phyloP scores from a whole-genome alignment of 35 echinoderm and acorn worm species.

The Nesometra sesokonis region DNA sequence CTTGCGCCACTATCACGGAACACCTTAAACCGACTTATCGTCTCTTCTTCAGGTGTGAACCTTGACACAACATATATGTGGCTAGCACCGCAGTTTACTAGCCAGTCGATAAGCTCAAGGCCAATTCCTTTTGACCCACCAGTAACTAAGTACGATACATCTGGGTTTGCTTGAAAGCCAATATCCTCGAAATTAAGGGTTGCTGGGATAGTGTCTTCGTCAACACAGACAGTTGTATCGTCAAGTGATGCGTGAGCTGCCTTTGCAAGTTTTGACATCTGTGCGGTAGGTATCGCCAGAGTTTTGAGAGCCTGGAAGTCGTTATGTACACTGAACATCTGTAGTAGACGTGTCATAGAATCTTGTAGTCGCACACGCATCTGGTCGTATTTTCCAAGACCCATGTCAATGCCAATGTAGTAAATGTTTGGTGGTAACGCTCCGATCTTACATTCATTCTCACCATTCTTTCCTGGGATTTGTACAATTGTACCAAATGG shows the following conservation, averaged over 20 bases:
- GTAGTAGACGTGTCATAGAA: conserved; percentile 72
- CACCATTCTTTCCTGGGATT: conserved; percentile 59
- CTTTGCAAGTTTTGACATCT: conserved; percentile 74
- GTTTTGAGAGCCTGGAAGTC: conserved; percentile 86
- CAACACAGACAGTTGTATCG: conserved; percentile 69
- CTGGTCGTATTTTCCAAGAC: conserved; percentile 56
- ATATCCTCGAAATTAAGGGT: conserved; percentile 89
- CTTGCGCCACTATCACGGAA: conserved; percentile 76
- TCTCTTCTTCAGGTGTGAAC: conserved; percentile 73
- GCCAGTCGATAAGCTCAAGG: conserved; percentile 68
- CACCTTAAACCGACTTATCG: conserved; percentile 68
- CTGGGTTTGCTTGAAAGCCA: conserved; percentile 53
- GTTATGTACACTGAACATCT: conserved; percentile 90
- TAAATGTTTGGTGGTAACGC: conserved; percentile 77
- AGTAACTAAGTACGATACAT: conserved; percentile 81
- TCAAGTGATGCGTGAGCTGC: conserved; percentile 65
- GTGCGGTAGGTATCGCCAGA: conserved; percentile 77
- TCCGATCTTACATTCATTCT: conserved; percentile 47
- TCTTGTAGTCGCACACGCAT: conserved; percentile 82
- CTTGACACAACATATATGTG: conserved; percentile 81
- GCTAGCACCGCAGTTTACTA: conserved; percentile 70
- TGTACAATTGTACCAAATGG: conserved; percentile 90
- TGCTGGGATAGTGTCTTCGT: conserved; percentile 74
- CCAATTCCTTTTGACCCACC: conserved; percentile 91
- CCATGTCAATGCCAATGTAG: conserved; percentile 83